These are phyloP conservation scores for Helicoverpa assulta DNA, from an alignment of 2,888 invertebrate genomes.

Conservation along the genomic window DNA sequence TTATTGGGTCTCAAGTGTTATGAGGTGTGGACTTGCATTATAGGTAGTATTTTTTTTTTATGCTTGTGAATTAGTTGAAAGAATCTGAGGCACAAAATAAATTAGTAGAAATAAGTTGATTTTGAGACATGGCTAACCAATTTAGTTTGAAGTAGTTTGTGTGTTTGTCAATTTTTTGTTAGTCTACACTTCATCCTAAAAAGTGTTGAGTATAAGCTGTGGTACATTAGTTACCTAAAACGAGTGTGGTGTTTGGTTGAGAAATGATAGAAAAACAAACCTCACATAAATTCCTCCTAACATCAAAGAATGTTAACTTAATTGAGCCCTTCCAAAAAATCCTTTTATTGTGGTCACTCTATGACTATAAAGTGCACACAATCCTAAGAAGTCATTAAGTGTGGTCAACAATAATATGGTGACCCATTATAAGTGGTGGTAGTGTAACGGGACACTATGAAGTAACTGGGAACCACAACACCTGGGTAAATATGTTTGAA, in stretches of 20 bases:
- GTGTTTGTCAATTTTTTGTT: too few relatives aligned
- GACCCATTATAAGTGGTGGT: constrained; percentile 46
- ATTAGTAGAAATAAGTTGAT: background rate
- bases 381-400: constrained; percentile 48
- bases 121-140: too few relatives aligned
- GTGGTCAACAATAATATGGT: constrained; percentile 41
- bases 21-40: background rate
- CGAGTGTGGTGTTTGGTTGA: too few relatives aligned
- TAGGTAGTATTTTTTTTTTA: background rate
- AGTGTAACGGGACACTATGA: constrained; percentile 43
- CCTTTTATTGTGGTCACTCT: constrained; percentile 38
- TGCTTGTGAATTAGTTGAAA: background rate
- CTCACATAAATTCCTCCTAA: background rate
- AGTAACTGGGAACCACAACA: constrained; percentile 57
- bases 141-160: too few relatives aligned
- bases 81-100: background rate
- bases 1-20: constrained; percentile 2
- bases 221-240: too few relatives aligned
- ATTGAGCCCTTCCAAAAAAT: background rate
- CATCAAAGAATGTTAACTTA: background rate
- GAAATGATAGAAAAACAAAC: too few relatives aligned
- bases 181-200: too few relatives aligned
- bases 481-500: constrained; percentile 38
- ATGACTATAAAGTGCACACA: constrained; percentile 28
- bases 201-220: too few relatives aligned